Evolutionary conservation across 1,140 invertebrate genomes (phyloP).

Genomic region (Elysia chlorotica): DNA sequence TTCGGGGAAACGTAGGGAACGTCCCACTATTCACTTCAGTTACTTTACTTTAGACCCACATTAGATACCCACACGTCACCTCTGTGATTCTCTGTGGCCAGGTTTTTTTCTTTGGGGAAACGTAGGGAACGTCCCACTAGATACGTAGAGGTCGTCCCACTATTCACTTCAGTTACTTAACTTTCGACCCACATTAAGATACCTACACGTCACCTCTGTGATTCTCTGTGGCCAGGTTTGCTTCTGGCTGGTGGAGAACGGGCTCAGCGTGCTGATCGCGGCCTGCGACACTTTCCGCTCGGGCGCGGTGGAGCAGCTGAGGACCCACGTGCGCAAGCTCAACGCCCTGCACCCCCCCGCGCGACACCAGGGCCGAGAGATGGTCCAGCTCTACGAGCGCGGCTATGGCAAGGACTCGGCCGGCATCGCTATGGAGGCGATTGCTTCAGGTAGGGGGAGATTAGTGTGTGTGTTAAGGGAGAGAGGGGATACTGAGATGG

Average conservation of each 20-base stretch:
- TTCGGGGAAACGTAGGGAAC: too few species aligned
- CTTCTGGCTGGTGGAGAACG: slow-evolving; percentile 99
- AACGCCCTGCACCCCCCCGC: slow-evolving; percentile 90
- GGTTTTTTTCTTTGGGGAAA: too few species aligned
- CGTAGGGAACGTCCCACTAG: too few species aligned
- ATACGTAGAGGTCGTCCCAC: too few species aligned
- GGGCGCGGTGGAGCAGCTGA: slow-evolving; percentile 96
- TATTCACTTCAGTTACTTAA: too few species aligned
- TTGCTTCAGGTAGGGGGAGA: slow-evolving; percentile 70
- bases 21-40: too few species aligned
- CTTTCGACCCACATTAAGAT: too few species aligned
- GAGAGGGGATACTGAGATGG: slow-evolving; percentile 62
- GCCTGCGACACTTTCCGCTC: slow-evolving; percentile 99
- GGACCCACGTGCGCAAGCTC: slow-evolving; percentile 92
- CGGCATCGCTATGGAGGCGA: slow-evolving; percentile 96
- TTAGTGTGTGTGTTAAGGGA: neutral
- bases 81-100: too few species aligned
- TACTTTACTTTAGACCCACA: too few species aligned
- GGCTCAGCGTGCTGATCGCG: slow-evolving; percentile 93
- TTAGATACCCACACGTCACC: too few species aligned
- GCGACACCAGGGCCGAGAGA: slow-evolving; percentile 51
- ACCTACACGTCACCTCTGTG: too few species aligned
- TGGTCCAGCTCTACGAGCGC: slow-evolving; percentile 95
- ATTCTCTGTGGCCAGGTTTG: too few species aligned
- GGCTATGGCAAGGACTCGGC: slow-evolving; percentile 98